Conservation (phyloP, 1,140 invertebrate species). For the Hesperophylax magnus region DNA sequence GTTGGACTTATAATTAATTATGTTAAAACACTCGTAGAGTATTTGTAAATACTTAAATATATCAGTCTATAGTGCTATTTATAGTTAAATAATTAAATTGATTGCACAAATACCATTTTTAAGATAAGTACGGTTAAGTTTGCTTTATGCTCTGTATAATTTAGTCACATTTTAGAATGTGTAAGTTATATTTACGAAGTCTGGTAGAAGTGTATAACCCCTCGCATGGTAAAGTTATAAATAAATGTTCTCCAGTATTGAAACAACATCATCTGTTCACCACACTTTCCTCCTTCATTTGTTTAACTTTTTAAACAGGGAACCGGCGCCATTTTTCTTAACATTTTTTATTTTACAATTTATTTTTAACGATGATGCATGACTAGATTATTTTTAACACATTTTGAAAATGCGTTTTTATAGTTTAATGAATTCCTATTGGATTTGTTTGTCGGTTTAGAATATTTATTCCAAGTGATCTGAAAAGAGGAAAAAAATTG, state of each 20-base stretch:
- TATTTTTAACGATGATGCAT: neutral
- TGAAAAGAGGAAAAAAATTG: conserved; percentile 10
- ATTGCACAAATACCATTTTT: neutral
- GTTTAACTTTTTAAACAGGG: neutral
- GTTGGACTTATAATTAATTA: neutral
- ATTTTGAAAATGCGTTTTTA: neutral
- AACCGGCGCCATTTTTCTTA: neutral
- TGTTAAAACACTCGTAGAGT: neutral
- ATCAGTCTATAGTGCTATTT: conserved; percentile 7
- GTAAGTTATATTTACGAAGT: neutral
- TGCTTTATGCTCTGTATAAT: neutral
- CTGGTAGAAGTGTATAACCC: neutral
- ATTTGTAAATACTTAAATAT: conserved; percentile 1
- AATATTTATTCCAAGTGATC: neutral
- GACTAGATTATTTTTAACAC: neutral
- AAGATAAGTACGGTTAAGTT: neutral
- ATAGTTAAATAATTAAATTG: neutral
- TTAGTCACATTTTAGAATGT: neutral
- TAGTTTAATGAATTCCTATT: neutral
- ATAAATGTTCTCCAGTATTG: conserved; percentile 15
- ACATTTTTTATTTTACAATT: neutral
- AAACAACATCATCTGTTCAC: conserved; percentile 10
- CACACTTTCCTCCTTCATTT: conserved; percentile 1
- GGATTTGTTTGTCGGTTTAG: neutral
- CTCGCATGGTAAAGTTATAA: conserved; percentile 24